Evolutionary conservation across 1,140 invertebrate species (phyloP), one percentile per base, ranked within the genome.

Genomic region (Nixonia krombeini): DNA sequence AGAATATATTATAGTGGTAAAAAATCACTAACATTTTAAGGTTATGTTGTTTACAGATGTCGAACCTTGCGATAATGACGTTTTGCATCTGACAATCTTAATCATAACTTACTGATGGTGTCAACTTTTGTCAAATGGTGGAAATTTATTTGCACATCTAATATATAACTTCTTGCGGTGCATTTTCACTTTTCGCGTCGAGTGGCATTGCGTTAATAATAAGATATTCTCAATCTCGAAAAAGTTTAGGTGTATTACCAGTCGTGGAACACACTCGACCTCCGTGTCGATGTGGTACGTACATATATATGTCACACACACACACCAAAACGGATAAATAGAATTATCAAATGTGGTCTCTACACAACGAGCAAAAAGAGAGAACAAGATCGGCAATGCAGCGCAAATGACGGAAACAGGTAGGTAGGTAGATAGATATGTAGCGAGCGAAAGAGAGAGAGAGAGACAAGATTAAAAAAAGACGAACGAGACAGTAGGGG

Each of bases 271-370:
- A 64, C 56, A 61, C 64, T 64, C 69, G 70, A 73, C 59, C 67
- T 65, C 66, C 61, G 66, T 52, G 55, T 47, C 26, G 56, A 50
- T 33, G 12, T 33, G n/a, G 38, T 42, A 53, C 17, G 53, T 59
- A 52, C 55, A 64, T 50, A 29, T 56, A 67, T 64, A 49, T 38
- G 58, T 67, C 59, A 47, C 40, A 12, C 25, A 33, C 9, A 9
- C 2, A 2, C 10, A 62, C 50, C 35, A 58, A 62, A 69, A 58
- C 42, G 57, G 70, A 69, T 66, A 70, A 68, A 69, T 73, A 67
- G 64, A 68, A 73, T 73, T 63, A 64, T 73, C 72, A 73, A 73
- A 68, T 73, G 72, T 73, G 64, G 72, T 70, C 52, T 49, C 51
- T 56, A 10, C n/a, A 10, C 12, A 17, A 23, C 18, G 6, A 65